Conservation (phyloP, 35 echinoderm and acorn worm genomes). For the Apostichopus californicus region DNA sequence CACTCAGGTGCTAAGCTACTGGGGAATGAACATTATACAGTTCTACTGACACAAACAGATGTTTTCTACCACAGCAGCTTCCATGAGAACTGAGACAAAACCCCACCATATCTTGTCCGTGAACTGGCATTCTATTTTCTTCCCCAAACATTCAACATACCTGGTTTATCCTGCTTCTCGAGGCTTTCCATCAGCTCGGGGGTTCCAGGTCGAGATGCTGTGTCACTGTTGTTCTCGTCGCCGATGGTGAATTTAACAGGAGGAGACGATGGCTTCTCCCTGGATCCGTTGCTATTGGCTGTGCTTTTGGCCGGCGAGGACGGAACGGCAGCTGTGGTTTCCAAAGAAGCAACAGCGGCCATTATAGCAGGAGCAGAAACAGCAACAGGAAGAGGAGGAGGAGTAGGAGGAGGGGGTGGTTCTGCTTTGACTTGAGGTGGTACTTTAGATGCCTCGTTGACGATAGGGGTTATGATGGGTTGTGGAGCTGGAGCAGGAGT, state of each 20-base stretch:
- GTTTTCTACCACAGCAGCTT: too few relatives aligned
- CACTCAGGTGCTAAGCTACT: too few relatives aligned
- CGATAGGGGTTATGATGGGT: conserved; percentile 2
- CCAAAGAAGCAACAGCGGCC: not conserved
- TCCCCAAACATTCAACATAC: not conserved
- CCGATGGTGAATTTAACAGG: conserved; percentile 91
- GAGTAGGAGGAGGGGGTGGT: not conserved
- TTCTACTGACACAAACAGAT: too few relatives aligned
- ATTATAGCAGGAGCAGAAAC: not conserved
- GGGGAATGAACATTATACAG: too few relatives aligned
- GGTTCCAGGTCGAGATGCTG: conserved; percentile 8
- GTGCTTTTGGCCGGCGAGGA: conserved; percentile 23
- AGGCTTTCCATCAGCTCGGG: conserved; percentile 12
- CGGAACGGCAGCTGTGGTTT: not conserved
- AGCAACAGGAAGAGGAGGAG: not conserved
- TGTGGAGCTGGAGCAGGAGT: not conserved
- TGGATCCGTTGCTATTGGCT: conserved; percentile 44
- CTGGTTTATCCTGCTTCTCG: conserved; percentile 26
- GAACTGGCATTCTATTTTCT: too few relatives aligned
- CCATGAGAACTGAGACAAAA: too few relatives aligned
- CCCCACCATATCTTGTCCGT: too few relatives aligned
- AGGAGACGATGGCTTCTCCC: conserved; percentile 59
- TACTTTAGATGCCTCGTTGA: not conserved
- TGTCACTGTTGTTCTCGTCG: conserved; percentile 63
- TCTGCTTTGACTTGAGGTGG: conserved; percentile 10